Conservation (phyloP, 2,888 invertebrate species). For the Sphinx pinastri region DNA sequence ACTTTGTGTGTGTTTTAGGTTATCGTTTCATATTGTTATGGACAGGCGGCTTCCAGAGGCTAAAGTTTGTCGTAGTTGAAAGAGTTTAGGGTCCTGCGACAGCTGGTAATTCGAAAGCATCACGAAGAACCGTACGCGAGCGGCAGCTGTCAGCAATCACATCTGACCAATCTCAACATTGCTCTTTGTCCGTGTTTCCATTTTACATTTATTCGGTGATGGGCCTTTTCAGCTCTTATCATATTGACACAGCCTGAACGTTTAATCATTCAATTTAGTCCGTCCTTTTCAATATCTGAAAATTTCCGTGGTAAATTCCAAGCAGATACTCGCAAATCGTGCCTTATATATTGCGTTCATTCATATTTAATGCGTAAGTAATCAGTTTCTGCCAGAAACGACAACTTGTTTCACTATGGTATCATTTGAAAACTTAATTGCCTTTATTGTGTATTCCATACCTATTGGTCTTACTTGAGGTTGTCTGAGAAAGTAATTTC, state of each 20-base stretch:
- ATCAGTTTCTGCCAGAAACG: conserved; percentile 4
- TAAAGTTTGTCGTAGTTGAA: conserved; percentile 33
- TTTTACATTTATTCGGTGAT: conserved; percentile 64
- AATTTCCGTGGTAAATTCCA: conserved; percentile 12
- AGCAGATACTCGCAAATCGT: not conserved
- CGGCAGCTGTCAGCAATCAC: conserved; percentile 60
- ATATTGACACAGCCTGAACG: conserved; percentile 72
- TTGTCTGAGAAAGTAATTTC: not conserved
- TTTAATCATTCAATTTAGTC: conserved; percentile 72
- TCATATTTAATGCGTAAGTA: not conserved
- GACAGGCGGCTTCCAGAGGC: conserved; percentile 15
- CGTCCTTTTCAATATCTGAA: conserved; percentile 58
- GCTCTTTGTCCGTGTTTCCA: conserved; percentile 69
- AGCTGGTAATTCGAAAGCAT: conserved; percentile 48
- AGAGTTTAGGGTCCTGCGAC: conserved; percentile 39
- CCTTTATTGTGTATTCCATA: not conserved
- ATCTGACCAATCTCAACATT: conserved; percentile 61
- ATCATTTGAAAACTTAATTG: not conserved
- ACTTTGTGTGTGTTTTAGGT: conserved; percentile 23
- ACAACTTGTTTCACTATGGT: not conserved
- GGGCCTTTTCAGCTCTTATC: conserved; percentile 73
- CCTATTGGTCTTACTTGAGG: not conserved
- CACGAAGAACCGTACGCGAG: conserved; percentile 47
- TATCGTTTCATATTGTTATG: conserved; percentile 26
- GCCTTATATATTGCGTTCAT: conserved; percentile 5